Percentiles rank a stretch among this genome's conserved stretches.
These are phyloP conservation scores for Neomicropteryx cornuta DNA, from an alignment of 1,140 invertebrate genomes.

Conservation along the genomic window DNA sequence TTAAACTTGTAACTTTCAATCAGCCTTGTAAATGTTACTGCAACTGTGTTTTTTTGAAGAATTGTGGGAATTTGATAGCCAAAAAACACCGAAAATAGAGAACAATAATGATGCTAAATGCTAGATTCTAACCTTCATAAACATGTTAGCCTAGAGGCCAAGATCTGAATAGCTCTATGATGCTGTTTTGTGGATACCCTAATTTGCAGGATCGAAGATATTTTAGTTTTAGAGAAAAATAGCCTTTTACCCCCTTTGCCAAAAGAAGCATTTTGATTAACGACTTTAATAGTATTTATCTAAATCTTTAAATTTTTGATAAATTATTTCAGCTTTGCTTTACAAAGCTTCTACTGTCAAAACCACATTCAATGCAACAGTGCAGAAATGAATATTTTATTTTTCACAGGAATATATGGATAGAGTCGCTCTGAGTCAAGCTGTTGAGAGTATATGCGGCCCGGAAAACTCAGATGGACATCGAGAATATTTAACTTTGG, in stretches of 20 bases:
- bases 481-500: slow-evolving; percentile 28
- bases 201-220: not conserved
- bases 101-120: no score
- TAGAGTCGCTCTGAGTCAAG: slow-evolving; percentile 28
- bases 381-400: no score
- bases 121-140: no score
- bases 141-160: not conserved
- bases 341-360: no score
- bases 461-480: slow-evolving; percentile 20
- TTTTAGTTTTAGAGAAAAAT: no score
- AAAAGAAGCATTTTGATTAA: not conserved
- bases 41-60: no score
- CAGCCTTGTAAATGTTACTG: no score
- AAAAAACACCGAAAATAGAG: no score
- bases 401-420: slow-evolving; percentile 27
- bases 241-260: no score
- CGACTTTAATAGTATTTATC: not conserved
- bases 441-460: slow-evolving; percentile 32
- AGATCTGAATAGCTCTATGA: not conserved
- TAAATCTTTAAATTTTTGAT: not conserved
- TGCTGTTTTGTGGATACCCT: not conserved
- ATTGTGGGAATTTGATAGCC: no score
- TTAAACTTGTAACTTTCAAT: no score
- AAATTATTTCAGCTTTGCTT: not conserved
- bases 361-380: no score